Percentiles rank a stretch among this genome's conserved stretches.
Conservation (phyloP, 1,140 invertebrate genomes). For the Neelides sp. region DNA sequence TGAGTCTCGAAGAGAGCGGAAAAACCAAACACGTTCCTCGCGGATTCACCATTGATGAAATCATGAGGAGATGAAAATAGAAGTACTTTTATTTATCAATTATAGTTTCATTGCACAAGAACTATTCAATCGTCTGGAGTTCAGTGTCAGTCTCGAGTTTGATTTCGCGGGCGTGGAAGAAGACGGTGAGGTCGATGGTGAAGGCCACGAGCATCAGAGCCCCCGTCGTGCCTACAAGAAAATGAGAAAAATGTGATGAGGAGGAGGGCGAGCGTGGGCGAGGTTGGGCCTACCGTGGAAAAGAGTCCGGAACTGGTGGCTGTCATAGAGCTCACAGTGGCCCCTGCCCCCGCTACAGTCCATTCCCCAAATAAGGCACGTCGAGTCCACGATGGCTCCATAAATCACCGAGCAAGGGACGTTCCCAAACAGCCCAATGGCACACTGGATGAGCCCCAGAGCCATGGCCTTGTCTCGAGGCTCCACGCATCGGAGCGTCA, state of each 20-base stretch:
- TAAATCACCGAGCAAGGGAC: conserved; percentile 87
- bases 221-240: conserved; percentile 56
- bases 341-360: conserved; percentile 34
- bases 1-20: background rate
- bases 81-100: background rate
- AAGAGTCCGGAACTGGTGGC: conserved; percentile 64
- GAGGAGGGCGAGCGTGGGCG: background rate
- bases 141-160: conserved; percentile 45
- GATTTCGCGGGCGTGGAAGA: conserved; percentile 66
- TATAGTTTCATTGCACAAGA: background rate
- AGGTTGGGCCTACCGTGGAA: conserved; percentile 56
- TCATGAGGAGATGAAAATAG: conserved; percentile 15
- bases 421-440: conserved; percentile 82
- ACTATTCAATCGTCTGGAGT: background rate
- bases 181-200: conserved; percentile 65
- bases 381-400: conserved; percentile 78
- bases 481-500: conserved; percentile 80
- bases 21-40: background rate
- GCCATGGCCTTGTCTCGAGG: conserved; percentile 88
- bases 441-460: conserved; percentile 80
- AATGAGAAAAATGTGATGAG: background rate
- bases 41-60: conserved; percentile 27
- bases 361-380: conserved; percentile 75
- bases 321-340: conserved; percentile 69
- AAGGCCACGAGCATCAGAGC: conserved; percentile 67